Evolutionary conservation across 1,140 invertebrate genomes (phyloP), one percentile per base, ranked within the genome.

Genomic region (Varroa destructor): DNA sequence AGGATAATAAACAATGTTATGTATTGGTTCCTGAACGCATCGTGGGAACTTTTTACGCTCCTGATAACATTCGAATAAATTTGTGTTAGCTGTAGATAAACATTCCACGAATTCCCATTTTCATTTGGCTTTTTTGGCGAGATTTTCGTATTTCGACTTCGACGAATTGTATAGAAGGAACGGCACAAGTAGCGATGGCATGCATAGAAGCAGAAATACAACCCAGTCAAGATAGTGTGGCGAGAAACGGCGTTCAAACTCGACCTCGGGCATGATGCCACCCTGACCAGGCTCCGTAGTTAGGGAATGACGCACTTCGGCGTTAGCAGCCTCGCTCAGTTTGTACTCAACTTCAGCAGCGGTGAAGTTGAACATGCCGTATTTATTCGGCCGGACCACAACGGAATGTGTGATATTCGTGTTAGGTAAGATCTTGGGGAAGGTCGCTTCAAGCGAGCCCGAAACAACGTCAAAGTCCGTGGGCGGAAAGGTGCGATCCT

Each of bases 241-340:
- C 71, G 93, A 97, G 83, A 98, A 99, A 79, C 93, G 91, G 79
- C 94, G 91, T 80, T 98, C 92, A 79, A 93, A 99, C 80, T 98
- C 95, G 77, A 88, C 88, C 81, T 89, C 91, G 37, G 91, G 88
- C 74, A 96, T 90, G 80, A 99, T 96, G 64, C 88, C 88, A 74
- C 93, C 93, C 82, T 98, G 91, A 75, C 96, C 96, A 72, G 94
- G 95, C 77, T 96, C 90, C 78, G 91, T 97, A 77, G 91, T 94
- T 75, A 90, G 86, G 37, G 61, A 67, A 67, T 43, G 40, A 12
- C 61, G 40, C 37, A 43, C 61, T 37, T 67, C 90, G 89, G 79
- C 89, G 83, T 78, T 73, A 82, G 82, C 74, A 73, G 81, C 79
- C 75, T 83, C 93, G 75, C 85, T 86, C 43, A 87, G 81, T 75